Percentiles rank a stretch among this genome's conserved stretches.
These are phyloP conservation scores for Trinorchestia longiramus DNA, from an alignment of 1,140 invertebrate species.

Conservation along the genomic window DNA sequence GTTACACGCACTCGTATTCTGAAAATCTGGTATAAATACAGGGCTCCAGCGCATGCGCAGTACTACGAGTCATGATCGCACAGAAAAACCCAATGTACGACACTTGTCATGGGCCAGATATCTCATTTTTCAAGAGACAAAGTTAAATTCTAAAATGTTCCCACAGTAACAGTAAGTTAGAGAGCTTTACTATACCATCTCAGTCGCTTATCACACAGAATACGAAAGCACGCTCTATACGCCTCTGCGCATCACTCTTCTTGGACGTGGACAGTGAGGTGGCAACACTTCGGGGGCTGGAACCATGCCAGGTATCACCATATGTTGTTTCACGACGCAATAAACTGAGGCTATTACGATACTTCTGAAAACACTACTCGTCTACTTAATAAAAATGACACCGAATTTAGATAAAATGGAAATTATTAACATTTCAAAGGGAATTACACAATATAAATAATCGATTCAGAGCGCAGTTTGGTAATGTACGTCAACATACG, in stretches of 20 bases:
- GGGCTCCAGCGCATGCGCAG: not conserved
- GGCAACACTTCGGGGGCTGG: not conserved
- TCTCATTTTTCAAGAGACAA: not conserved
- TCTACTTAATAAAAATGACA: not conserved
- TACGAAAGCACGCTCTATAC: not conserved
- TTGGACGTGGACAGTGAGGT: not conserved
- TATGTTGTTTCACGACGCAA: not conserved
- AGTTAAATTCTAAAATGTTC: not conserved
- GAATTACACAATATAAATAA: not conserved
- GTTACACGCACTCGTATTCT: not conserved
- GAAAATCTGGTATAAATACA: not conserved
- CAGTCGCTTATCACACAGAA: not conserved
- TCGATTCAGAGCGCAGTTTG: not conserved
- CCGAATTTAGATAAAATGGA: not conserved
- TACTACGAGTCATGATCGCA: not conserved
- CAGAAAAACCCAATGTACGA: not conserved
- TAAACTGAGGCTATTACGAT: not conserved
- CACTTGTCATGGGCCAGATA: too few relatives aligned
- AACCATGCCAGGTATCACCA: constrained; percentile 20
- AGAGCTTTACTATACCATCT: not conserved
- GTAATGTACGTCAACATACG: not conserved
- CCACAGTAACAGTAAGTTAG: not conserved
- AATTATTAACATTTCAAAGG: not conserved
- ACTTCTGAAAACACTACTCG: not conserved
- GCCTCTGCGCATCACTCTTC: not conserved